Base-by-base conservation (phyloP, 92 coral and sea anemone genomes). In the Porites divaricata region DNA sequence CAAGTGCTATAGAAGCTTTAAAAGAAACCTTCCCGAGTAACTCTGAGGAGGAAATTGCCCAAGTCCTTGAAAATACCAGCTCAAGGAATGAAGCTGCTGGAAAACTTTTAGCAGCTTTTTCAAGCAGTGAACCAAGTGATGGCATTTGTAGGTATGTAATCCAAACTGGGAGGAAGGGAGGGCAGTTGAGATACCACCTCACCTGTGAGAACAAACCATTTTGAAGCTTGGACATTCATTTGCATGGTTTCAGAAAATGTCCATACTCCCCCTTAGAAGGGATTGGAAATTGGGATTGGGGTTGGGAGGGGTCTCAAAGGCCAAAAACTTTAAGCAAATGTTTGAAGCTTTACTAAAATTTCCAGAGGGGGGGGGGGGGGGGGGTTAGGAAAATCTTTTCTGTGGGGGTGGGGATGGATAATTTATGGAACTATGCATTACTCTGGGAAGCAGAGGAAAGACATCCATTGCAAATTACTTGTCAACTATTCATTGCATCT, bases 101-200 rank as follows among this genome's bases (percentile, higher is more conserved):
- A 45, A 72, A 72, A 45, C 76, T 72, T 45, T 0, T 72, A n/a
- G 41, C 28, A 6, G 28, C 45, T 72, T 62, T 20, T 4, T 8
- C 19, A 16, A 73, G 77, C 77, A 51, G 77, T 52, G 77, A 73
- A 73, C 77, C 58, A 53, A 73, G 12, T 73, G 77, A 73, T 50
- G 41, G 41, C 49, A 73, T 73, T 73, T 52, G 64, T 73, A 73
- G 63, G 63, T 52, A 51, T 52, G 77, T 73, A 52, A 73, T 19
- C 63, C 63, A 50, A 49, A n/a, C 48, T 26, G 71, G 71, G 71
- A 24, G 71, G 22, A 66, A 66, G 71, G 71, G 71, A 66, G 71
- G 71, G 41, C 35, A 20, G 49, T 66, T 66, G 49, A 66, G 48
- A 66, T 66, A 45, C 71, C 71, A 20, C 71, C 71, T 66, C 71